Base-by-base conservation (phyloP, 2,113 vertebrate species). In the Podocnemis expansa region DNA sequence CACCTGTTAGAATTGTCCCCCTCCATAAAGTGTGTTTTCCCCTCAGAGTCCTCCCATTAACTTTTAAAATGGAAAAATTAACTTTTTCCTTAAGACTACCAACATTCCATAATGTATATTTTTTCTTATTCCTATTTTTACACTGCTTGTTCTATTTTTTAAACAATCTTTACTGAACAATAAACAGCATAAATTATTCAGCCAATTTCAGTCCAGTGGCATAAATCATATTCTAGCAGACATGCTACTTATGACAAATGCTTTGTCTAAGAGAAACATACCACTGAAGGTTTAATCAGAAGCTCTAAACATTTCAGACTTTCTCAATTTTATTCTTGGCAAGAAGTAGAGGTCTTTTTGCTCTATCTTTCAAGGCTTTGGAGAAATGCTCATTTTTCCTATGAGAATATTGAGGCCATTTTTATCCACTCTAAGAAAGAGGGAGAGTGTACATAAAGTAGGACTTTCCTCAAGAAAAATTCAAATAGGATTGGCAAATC, bases 111-210 rank as follows among this genome's bases (percentile, higher is more conserved):
- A 82, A 43, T 79, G 63, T 85, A 82, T 89, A 63, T 90, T 79
- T 86, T 86, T 92, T 84, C 79, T 67, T 82, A 47, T 87, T 43
- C 49, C 10, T 2, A 87, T 95, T 96, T 95, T 86, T 56, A 91
- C 76, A 91, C 52, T 82, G 41, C 90, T 96, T 96, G 94, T 95
- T 98, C 70, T 94, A 91, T 91, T 60, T 91, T 90, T 96, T 94
- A 25, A 92, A 95, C 96, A 97, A 97, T 96, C 90, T 96, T 97
- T 97, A 90, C 88, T 90, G 96, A 97, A 97, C 94, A 98, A 97
- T 96, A 98, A 98, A 97, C 95, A 97, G 89, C 96, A 97, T 97
- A 98, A 97, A 97, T 97, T 98, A 97, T 98, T 97, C 96, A 97
- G 92, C 95, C 96, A 97, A 93, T 98, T 98, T 98, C 90, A 95